These are phyloP conservation scores for Capitella teleta DNA, from an alignment of 1,140 invertebrate species.

Conservation along the genomic window DNA sequence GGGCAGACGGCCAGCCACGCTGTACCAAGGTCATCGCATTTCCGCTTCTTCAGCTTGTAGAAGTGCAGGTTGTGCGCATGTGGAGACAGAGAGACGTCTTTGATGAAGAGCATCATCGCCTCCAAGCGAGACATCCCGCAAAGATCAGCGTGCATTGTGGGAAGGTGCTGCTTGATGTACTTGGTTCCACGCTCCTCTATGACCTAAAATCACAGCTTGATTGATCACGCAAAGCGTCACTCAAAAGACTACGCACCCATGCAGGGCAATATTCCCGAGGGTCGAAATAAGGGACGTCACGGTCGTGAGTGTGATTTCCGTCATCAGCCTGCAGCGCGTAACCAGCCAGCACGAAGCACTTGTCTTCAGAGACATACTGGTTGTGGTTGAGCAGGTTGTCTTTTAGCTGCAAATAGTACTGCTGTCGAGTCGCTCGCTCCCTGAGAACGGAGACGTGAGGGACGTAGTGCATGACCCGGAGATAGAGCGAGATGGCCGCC, in stretches of 20 bases:
- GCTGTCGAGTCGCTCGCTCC: constrained; percentile 76
- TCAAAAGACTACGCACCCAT: constrained; percentile 39
- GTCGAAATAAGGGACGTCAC: constrained; percentile 49
- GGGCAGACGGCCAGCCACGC: constrained; percentile 52
- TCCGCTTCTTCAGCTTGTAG: constrained; percentile 66
- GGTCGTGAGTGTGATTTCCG: constrained; percentile 54
- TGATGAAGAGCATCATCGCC: constrained; percentile 56
- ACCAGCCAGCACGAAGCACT: constrained; percentile 67
- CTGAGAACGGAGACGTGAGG: constrained; percentile 46
- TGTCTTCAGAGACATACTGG: constrained; percentile 50
- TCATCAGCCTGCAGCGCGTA: constrained; percentile 82
- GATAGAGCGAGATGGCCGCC: no score
- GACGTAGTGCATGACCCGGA: no score
- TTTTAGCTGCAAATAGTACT: constrained; percentile 86
- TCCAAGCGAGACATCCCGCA: constrained; percentile 60
- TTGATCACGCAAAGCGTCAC: no score
- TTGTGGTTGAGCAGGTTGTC: constrained; percentile 61
- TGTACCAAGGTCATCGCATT: constrained; percentile 48
- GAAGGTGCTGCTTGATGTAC: constrained; percentile 50
- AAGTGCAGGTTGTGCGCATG: constrained; percentile 85
- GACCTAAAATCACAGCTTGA: constrained; percentile 37
- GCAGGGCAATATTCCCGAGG: constrained; percentile 65
- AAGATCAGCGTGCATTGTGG: constrained; percentile 58
- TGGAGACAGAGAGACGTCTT: constrained; percentile 71
- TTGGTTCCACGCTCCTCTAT: constrained; percentile 50